phyloP scores from a whole-genome alignment of 2,888 invertebrate genomes.

The Napeogenes inachia region DNA sequence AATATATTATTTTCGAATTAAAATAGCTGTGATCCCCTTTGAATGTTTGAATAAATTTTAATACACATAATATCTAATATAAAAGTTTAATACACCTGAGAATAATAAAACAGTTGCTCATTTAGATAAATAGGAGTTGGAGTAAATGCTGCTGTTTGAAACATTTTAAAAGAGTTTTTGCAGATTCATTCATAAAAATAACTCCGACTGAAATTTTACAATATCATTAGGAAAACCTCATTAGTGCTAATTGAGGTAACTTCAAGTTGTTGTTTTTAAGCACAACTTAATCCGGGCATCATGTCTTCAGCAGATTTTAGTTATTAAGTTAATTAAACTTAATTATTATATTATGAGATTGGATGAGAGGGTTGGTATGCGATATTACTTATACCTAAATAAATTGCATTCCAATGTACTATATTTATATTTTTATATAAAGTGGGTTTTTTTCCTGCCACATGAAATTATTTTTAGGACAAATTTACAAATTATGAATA shows the following conservation, averaged over 20 bases:
- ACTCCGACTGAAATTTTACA: background rate
- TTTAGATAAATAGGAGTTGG: background rate
- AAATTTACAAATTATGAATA: too few relatives aligned
- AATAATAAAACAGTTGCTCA: too few relatives aligned
- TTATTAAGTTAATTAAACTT: conserved; percentile 10
- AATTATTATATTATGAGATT: conserved; percentile 6
- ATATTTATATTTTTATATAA: too few relatives aligned
- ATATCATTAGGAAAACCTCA: conserved; percentile 9
- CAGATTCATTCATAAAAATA: conserved; percentile 1
- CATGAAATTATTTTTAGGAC: too few relatives aligned
- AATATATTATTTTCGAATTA: too few relatives aligned
- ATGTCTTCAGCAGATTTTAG: conserved; percentile 7
- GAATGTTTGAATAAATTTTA: too few relatives aligned
- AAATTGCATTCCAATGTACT: background rate
- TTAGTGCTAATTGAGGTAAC: conserved; percentile 12
- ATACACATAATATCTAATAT: too few relatives aligned
- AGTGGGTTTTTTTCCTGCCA: too few relatives aligned
- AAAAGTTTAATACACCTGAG: too few relatives aligned
- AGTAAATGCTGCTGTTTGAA: background rate
- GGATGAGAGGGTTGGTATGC: conserved; percentile 4
- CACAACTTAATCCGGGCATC: conserved; percentile 10
- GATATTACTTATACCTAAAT: background rate
- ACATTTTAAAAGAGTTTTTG: background rate
- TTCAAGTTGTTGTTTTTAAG: conserved; percentile 7
- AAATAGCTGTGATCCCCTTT: too few relatives aligned